Conservation (phyloP, 2,888 invertebrate genomes). For the Melieria crassipennis region DNA sequence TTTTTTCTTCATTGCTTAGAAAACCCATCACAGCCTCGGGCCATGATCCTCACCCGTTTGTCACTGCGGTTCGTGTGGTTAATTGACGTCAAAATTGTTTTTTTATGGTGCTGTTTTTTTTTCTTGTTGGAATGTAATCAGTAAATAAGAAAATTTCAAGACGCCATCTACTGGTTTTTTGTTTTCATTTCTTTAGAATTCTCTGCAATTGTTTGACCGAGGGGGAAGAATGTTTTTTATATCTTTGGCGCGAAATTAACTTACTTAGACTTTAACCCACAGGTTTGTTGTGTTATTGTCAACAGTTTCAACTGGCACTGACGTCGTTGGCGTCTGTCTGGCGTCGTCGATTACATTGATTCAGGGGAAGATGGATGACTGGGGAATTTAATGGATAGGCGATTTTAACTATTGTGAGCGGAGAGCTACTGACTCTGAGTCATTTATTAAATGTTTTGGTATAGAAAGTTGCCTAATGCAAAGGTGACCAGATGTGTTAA, state of each 20-base stretch:
- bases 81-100: constrained; percentile 34
- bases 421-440: no score
- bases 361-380: no score
- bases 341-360: no score
- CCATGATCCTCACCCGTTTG: neutral
- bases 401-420: no score
- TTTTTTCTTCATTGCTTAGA: constrained; percentile 7
- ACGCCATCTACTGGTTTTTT: constrained; percentile 29
- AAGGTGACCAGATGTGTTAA: no score
- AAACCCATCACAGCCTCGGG: constrained; percentile 11
- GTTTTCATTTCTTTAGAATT: neutral
- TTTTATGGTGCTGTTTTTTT: neutral
- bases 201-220: neutral
- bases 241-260: neutral
- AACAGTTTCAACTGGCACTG: no score
- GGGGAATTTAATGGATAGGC: no score
- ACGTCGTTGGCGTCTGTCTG: no score
- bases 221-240: neutral
- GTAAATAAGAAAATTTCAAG: constrained; percentile 31
- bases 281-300: no score
- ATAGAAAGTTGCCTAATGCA: no score
- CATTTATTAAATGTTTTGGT: no score
- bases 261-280: constrained; percentile 20
- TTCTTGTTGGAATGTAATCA: constrained; percentile 14
- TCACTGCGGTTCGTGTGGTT: neutral